Conservation (phyloP, 2,113 vertebrate species). For the Anolis carolinensis region DNA sequence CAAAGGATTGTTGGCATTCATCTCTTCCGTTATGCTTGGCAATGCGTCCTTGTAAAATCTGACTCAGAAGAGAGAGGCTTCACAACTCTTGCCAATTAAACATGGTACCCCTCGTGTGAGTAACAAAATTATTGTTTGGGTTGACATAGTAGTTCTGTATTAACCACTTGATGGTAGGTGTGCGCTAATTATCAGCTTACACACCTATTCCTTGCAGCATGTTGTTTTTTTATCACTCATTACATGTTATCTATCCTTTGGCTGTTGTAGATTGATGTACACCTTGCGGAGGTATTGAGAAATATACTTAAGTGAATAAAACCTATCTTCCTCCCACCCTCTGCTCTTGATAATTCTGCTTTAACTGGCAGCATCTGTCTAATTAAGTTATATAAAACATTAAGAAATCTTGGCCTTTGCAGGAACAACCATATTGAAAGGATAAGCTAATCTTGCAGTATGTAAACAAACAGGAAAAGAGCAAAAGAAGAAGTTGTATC, state of each 20-base stretch:
- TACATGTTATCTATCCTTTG: neutral
- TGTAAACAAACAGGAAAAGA: neutral
- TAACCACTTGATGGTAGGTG: neutral
- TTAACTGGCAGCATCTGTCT: neutral
- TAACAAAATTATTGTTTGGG: neutral
- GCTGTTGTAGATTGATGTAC: neutral
- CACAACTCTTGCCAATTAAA: conserved; percentile 14
- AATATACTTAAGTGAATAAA: neutral
- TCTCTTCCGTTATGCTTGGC: neutral
- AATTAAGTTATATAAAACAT: neutral
- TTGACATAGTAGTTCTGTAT: neutral
- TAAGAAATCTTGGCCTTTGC: neutral
- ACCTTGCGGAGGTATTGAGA: neutral
- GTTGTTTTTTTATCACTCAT: conserved; percentile 18
- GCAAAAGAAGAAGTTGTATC: no score
- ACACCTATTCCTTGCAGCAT: conserved; percentile 28
- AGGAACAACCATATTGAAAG: neutral
- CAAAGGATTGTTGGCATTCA: neutral
- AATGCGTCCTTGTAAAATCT: conserved; percentile 30
- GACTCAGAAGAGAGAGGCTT: conserved; percentile 14
- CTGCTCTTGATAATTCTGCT: neutral
- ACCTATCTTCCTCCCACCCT: neutral
- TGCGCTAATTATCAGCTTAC: neutral
- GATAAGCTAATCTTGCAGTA: neutral
- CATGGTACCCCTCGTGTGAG: conserved; percentile 17